Evolutionary conservation across 2,797 vertebrate genomes (phyloP).

Genomic region (Centropyge bicolor): DNA sequence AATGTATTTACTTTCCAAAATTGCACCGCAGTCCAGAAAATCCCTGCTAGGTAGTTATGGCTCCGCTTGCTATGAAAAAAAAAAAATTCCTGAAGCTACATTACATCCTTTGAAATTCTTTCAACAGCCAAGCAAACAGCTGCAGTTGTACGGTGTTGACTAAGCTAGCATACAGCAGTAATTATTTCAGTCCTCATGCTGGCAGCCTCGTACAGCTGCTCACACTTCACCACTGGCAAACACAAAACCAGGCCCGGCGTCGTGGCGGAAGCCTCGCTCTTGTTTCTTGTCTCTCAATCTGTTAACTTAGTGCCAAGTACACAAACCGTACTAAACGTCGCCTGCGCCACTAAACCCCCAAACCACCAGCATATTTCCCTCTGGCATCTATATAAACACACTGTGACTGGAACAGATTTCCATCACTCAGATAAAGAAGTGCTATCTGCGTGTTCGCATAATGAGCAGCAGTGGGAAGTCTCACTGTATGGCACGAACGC

Average conservation of each 20-base stretch:
- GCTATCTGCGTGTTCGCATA: slow-evolving; percentile 49
- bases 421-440: slow-evolving; percentile 47
- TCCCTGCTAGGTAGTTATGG: slow-evolving; percentile 36
- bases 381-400: slow-evolving; percentile 57
- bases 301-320: slow-evolving; percentile 70
- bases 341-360: slow-evolving; percentile 64
- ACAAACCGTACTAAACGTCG: slow-evolving; percentile 59
- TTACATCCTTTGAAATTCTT: slow-evolving; percentile 63
- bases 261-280: slow-evolving; percentile 45
- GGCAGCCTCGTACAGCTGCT: slow-evolving; percentile 78
- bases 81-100: slow-evolving; percentile 35
- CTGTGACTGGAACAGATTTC: slow-evolving; percentile 52
- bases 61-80: slow-evolving; percentile 10
- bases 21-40: slow-evolving; percentile 47
- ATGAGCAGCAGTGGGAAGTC: slow-evolving; percentile 36
- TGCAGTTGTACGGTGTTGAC: slow-evolving; percentile 66
- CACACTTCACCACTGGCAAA: slow-evolving; percentile 72
- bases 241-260: slow-evolving; percentile 55
- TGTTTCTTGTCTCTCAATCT: slow-evolving; percentile 53
- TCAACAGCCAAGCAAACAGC: slow-evolving; percentile 75
- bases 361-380: slow-evolving; percentile 67
- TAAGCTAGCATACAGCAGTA: slow-evolving; percentile 68
- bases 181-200: slow-evolving; percentile 77
- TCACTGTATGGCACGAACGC: slow-evolving; percentile 35
- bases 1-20: slow-evolving; percentile 74